Conservation (phyloP, 2,797 vertebrate species). For the Notoglanidium macrostoma region DNA sequence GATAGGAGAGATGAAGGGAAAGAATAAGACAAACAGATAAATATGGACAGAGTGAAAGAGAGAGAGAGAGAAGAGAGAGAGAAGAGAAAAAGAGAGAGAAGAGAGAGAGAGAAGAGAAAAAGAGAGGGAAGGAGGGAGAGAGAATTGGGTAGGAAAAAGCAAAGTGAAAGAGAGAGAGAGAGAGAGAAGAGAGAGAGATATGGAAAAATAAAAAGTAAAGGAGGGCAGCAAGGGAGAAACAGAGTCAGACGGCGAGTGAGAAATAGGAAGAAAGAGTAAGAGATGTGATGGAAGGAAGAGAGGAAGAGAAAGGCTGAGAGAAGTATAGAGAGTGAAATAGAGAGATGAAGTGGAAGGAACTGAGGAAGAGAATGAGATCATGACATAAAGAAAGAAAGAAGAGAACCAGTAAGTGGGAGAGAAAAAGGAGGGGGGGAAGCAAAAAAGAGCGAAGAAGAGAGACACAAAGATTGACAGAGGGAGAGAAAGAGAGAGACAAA, state of each 20-base stretch:
- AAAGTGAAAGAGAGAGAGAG: too few species aligned
- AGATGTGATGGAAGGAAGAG: neutral
- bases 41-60: neutral
- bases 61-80: neutral
- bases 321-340: constrained; percentile 10
- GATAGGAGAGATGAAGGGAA: neutral
- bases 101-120: too few species aligned
- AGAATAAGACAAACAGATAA: constrained; percentile 3
- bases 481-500: neutral
- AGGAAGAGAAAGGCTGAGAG: neutral
- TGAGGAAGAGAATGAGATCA: neutral
- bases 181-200: neutral
- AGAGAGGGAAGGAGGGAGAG: neutral
- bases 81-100: too few species aligned
- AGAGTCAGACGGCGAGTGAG: neutral
- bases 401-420: neutral
- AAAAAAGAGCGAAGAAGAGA: neutral
- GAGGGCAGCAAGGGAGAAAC: neutral
- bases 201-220: neutral
- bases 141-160: too few species aligned
- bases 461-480: neutral
- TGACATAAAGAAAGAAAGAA: neutral
- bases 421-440: neutral
- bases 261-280: neutral
- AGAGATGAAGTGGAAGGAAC: neutral